Evolutionary conservation across 2,113 vertebrate species (phyloP), one percentile per base, ranked within the genome.

Genomic region (Psittacus erithacus): DNA sequence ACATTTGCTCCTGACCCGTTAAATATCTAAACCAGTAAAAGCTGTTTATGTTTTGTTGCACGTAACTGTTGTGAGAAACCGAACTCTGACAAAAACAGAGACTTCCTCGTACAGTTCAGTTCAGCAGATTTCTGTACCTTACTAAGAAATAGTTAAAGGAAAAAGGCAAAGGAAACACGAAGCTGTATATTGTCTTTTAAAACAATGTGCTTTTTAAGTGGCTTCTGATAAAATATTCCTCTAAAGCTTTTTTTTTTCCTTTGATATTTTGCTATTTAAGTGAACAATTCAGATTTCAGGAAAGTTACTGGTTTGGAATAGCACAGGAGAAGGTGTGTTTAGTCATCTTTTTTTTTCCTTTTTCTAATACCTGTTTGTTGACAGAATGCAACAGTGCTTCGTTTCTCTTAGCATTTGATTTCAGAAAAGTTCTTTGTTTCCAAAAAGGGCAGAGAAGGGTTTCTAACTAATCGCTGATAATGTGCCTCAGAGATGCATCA

Each of bases 381-480:
- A 81, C 57, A 81, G 74, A 95, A 91, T 94, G 84, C 87, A 94
- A 90, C 55, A 93, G 50, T 81, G 79, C 76, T 96, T 96, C 75
- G 28, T 89, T 92, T 94, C 68, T 90, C 79, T 83, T 89, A 78
- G 76, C 82, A 86, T 77, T 94, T 93, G 64, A 80, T 97, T 97
- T 96, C 91, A 88, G 92, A 75, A 97, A 97, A 97, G 87, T 97
- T 97, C 95, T 96, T 97, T 97, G 86, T 97, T 97, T 89, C 90
- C 81, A 83, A 96, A 95, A 97, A 95, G 94, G 90, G 90, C 97
- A 97, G 97, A 96, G 90, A 62, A 91, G 83, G 96, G 94, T 98
- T 98, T 97, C 92, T 97, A 94, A 94, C 95, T 98, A 98, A 98
- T 98, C 97, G 70, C 96, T 94, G 97, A 96, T 98, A 98, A 97